A percentile compares a stretch with the other conserved stretches of the same genome.
Conservation (phyloP, 1,140 invertebrate genomes). For the Sarcophaga bullata region DNA sequence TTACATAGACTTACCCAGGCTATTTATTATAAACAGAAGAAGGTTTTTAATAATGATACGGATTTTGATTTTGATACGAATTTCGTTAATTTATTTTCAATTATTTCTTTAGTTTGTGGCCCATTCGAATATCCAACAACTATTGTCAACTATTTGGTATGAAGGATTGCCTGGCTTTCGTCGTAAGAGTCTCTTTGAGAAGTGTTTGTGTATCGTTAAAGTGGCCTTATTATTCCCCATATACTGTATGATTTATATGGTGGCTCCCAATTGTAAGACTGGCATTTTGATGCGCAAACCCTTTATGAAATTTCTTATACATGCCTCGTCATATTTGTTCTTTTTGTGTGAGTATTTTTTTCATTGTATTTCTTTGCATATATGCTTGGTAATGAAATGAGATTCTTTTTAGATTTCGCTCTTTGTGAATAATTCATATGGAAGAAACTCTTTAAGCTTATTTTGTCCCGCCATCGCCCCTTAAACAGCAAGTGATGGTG, state of each 20-base stretch:
- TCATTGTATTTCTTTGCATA: background rate
- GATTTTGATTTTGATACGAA: background rate
- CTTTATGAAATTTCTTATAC: slow-evolving; percentile 94
- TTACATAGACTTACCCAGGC: slow-evolving; percentile 86
- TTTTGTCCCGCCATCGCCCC: background rate
- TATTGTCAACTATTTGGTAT: slow-evolving; percentile 92
- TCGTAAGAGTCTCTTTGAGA: slow-evolving; percentile 76
- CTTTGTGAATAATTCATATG: too few species aligned
- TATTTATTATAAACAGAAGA: slow-evolving; percentile 93
- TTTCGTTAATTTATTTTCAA: slow-evolving; percentile 44
- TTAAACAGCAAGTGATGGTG: background rate
- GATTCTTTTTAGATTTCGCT: too few species aligned
- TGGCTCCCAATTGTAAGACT: slow-evolving; percentile 78
- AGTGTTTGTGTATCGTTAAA: slow-evolving; percentile 76
- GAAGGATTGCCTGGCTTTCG: slow-evolving; percentile 88
- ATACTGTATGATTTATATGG: slow-evolving; percentile 84
- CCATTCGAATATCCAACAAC: slow-evolving; percentile 92
- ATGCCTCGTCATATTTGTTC: slow-evolving; percentile 91
- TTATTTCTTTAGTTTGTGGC: slow-evolving; percentile 80
- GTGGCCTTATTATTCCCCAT: slow-evolving; percentile 86
- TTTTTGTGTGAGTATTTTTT: slow-evolving; percentile 78
- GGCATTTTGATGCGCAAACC: slow-evolving; percentile 87
- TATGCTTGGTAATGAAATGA: too few species aligned
- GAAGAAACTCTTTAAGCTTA: too few species aligned
- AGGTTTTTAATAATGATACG: slow-evolving; percentile 67